Evolutionary conservation across 2,888 invertebrate genomes (phyloP), one percentile per base, ranked within the genome.

Genomic region (Argynnis bischoffii): DNA sequence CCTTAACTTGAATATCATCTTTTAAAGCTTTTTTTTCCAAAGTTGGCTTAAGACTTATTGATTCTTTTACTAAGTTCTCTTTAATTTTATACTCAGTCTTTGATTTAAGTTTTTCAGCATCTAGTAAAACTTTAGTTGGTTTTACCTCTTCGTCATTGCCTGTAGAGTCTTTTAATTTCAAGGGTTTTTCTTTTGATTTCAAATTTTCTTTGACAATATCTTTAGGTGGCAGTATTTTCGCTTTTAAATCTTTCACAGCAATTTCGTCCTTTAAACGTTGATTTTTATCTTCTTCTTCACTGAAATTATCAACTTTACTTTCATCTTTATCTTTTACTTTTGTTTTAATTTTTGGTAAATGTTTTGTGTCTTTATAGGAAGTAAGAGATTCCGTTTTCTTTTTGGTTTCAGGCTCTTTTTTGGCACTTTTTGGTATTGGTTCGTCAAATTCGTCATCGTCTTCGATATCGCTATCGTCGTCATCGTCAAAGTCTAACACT

Each of bases 341-440:
- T 55, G 14, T 64, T 53, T 66, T 64, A 14, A 47, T 26, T 70
- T 76, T 76, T 50, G 63, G 51, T 26, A 66, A 65, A 3, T 51
- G 16, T 14, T 65, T 71, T 67, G 55, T 55, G 48, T 67, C 71
- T 67, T 77, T 79, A 31, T 16, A 2, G 14, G 59, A 47, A 59
- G 53, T 16, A 26, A 21, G 16, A 14, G n/a, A 13, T 6, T 77
- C 75, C 54, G 72, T 72, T 53, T 73, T 74, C 46, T 72, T 73
- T 31, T 74, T 73, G 21, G 67, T 59, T 6, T 74, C 66, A 53
- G 74, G 66, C 6, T 73, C 70, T 69, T 73, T 73, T 66, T 67
- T 66, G 64, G 57, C 31, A 16, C 59, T 63, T 48, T 74, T 61
- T 54, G 64, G 16, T 54, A n/a, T 61, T 6, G 59, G 15, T 26